These are phyloP conservation scores for Spinus olivaceus DNA, from an alignment of 2,797 vertebrate genomes.

Conservation along the genomic window DNA sequence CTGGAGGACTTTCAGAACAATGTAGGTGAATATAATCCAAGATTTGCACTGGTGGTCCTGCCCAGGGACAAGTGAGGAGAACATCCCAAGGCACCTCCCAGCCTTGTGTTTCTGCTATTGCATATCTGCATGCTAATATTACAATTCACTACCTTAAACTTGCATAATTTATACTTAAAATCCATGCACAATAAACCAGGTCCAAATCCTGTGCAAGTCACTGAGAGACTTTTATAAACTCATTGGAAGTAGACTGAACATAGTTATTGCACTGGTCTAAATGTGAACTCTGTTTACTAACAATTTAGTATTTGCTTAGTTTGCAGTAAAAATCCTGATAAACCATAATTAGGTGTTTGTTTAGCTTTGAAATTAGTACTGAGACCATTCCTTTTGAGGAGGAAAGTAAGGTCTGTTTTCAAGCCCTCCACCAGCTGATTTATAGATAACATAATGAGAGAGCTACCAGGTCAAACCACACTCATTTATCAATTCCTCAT, in stretches of 20 bases:
- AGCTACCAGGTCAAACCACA: not conserved
- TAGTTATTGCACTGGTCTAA: not conserved
- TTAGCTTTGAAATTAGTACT: not conserved
- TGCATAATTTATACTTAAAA: not conserved
- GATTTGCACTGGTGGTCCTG: not conserved
- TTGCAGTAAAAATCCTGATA: slow-evolving; percentile 7
- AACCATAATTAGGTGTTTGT: slow-evolving; percentile 2
- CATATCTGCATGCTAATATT: not conserved
- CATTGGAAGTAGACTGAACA: not conserved
- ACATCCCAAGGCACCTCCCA: not conserved
- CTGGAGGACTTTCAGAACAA: not conserved
- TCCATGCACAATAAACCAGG: not conserved
- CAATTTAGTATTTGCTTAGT: not conserved
- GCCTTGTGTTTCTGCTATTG: not conserved
- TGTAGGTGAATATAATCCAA: not conserved
- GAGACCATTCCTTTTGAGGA: not conserved
- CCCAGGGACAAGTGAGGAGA: not conserved
- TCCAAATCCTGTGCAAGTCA: not conserved
- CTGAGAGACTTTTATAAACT: not conserved
- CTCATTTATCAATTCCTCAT: not conserved
- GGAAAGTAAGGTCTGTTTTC: not conserved
- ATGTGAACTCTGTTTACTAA: slow-evolving; percentile 1
- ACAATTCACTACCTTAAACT: not conserved
- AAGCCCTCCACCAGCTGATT: not conserved
- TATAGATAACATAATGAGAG: not conserved